Percentiles rank a stretch among this genome's conserved stretches.
These are phyloP conservation scores for Hyposmocoma kahamanoa DNA, from an alignment of 1,140 invertebrate genomes.

Conservation along the genomic window DNA sequence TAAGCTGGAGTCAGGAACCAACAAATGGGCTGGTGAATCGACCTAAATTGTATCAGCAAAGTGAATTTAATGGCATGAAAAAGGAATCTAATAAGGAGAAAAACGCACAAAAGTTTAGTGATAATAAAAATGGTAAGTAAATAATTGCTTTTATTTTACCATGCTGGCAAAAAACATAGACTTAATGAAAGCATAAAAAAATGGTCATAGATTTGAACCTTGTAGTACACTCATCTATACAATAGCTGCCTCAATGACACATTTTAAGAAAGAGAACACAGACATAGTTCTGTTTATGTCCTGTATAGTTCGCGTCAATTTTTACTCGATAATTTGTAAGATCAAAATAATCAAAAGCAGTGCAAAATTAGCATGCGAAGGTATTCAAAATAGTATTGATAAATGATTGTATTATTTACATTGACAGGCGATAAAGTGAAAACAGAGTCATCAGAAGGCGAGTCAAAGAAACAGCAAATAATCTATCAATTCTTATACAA, in stretches of 20 bases:
- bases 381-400: too few species aligned
- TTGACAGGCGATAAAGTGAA: slow-evolving; percentile 46
- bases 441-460: slow-evolving; percentile 25
- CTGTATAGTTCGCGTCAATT: too few species aligned
- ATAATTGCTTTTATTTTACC: slow-evolving; percentile 9
- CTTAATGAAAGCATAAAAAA: neutral
- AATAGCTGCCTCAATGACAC: too few species aligned
- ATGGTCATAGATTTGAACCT: neutral
- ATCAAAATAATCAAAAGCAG: too few species aligned
- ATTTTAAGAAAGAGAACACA: too few species aligned
- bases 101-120: slow-evolving; percentile 31
- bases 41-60: slow-evolving; percentile 72
- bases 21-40: slow-evolving; percentile 81
- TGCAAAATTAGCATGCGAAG: too few species aligned
- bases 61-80: slow-evolving; percentile 48
- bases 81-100: slow-evolving; percentile 53
- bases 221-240: too few species aligned
- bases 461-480: slow-evolving; percentile 78
- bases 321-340: too few species aligned
- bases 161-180: neutral
- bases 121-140: slow-evolving; percentile 49
- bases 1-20: slow-evolving; percentile 87
- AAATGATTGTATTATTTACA: too few species aligned
- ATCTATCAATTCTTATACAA: slow-evolving; percentile 98
- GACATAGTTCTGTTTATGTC: too few species aligned